Evolutionary conservation across 1,140 invertebrate genomes (phyloP), one percentile per base, ranked within the genome.

Genomic region (Lepidurus apus): DNA sequence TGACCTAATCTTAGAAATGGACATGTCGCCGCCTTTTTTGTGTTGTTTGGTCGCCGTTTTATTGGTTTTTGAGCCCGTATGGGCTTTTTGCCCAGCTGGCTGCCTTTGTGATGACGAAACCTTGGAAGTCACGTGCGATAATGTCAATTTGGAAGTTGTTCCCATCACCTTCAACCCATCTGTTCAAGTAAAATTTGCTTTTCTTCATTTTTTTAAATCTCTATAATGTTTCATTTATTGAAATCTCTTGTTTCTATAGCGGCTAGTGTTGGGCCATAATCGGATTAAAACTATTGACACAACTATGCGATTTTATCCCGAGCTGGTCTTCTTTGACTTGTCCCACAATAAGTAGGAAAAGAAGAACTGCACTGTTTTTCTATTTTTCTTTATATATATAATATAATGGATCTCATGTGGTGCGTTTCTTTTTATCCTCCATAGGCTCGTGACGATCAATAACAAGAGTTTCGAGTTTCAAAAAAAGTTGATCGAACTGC

Each of bases 101-200:
- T 96, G 94, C 84, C 89, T 87, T 83, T 96, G 94, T 85, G 93
- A 96, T 85, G 94, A 97, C 82, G 92, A 95, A 76, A 94, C 91
- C 0, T 89, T 95, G 76, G 91, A 93, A n/a, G 95, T 95, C 0
- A 90, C 91, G 75, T 96, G 95, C 84, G 89, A 93, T 80, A 91
- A 91, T 82, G 93, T 92, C 81, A 93, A 91, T 79, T 86, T 96
- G 65, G 93, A 95, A 85, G 92, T 95, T 17, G 90, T 96, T 73
- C 95, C 95, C 47, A 96, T 96, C 81, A 93, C 94, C 1, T 87
- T 97, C 73, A 97, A 96, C 85, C 95, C 95, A 4, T 92, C 91
- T 81, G 93, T 96, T 77, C 92, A 93, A 84, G 79, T 80, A 80
- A 77, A 42, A 65, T n/a, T n/a, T n/a, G 65, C 21, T 3, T 73